phyloP scores from a whole-genome alignment of 2,888 invertebrate genomes.

The Maniola hyperantus region DNA sequence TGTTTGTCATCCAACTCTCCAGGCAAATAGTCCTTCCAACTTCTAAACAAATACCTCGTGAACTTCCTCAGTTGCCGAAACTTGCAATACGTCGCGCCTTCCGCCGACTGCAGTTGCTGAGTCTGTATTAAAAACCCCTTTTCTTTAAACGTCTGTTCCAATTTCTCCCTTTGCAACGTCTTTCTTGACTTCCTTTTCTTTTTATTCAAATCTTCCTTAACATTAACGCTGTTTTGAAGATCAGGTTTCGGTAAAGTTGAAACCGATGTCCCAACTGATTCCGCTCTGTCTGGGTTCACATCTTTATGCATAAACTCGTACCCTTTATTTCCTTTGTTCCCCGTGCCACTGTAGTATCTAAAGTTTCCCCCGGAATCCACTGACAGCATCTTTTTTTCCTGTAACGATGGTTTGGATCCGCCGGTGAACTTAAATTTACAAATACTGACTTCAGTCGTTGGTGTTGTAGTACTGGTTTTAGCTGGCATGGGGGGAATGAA shows the following conservation, averaged over 20 bases:
- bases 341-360: constrained; percentile 92
- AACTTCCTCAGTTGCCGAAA: constrained; percentile 95
- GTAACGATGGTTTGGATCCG: constrained; percentile 92
- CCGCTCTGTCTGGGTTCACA: constrained; percentile 79
- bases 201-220: constrained; percentile 73
- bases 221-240: constrained; percentile 42
- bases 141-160: constrained; percentile 96
- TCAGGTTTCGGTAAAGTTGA: constrained; percentile 50
- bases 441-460: constrained; percentile 93
- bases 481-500: constrained; percentile 92
- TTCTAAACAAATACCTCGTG: constrained; percentile 94
- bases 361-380: constrained; percentile 95
- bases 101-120: constrained; percentile 95
- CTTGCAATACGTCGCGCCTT: constrained; percentile 96
- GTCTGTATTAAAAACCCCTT: constrained; percentile 97
- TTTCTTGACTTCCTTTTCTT: constrained; percentile 90
- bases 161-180: constrained; percentile 92
- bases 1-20: constrained; percentile 84
- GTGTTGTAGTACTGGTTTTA: constrained; percentile 87
- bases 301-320: constrained; percentile 91
- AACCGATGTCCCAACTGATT: constrained; percentile 35
- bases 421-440: constrained; percentile 97
- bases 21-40: constrained; percentile 96
- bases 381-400: constrained; percentile 96
- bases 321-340: constrained; percentile 90